phyloP scores from a whole-genome alignment of 1,140 invertebrate genomes.

The Patella vulgata region DNA sequence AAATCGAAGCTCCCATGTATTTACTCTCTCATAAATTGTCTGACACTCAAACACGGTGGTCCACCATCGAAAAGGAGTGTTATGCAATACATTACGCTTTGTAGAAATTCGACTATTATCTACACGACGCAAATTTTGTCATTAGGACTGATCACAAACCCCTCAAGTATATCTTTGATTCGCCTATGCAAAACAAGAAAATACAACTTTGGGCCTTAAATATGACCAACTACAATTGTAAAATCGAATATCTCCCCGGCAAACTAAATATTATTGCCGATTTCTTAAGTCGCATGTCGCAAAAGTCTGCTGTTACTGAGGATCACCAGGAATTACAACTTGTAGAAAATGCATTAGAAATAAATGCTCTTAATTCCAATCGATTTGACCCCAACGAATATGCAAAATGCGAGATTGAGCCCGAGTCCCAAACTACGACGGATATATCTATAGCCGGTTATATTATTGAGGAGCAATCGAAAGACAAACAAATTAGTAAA shows the following conservation, averaged over 20 bases:
- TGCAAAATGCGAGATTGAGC: not conserved
- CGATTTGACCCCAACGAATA: constrained; percentile 20
- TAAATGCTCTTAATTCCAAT: constrained; percentile 23
- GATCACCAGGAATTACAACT: constrained; percentile 6
- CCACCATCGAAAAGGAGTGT: too few relatives aligned
- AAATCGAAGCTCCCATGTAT: too few relatives aligned
- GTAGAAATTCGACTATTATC: too few relatives aligned
- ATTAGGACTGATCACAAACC: too few relatives aligned
- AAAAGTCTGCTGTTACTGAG: not conserved
- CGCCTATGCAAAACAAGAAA: too few relatives aligned
- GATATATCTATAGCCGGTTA: not conserved
- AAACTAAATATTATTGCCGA: constrained; percentile 21
- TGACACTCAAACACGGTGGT: too few relatives aligned
- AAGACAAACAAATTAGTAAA: constrained; percentile 11
- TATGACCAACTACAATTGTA: constrained; percentile 1
- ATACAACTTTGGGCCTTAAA: constrained; percentile 5
- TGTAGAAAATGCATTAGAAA: constrained; percentile 16
- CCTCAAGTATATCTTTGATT: too few relatives aligned
- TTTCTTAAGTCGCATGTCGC: not conserved
- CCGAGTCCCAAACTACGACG: not conserved
- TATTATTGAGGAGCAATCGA: constrained; percentile 16
- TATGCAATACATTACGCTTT: too few relatives aligned
- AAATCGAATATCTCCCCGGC: constrained; percentile 9
- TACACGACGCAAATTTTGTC: too few relatives aligned
- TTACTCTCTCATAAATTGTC: too few relatives aligned